A percentile compares a stretch with the other conserved stretches of the same genome.
Conservation (phyloP, 2,113 vertebrate genomes). For the Ginglymostoma cirratum region DNA sequence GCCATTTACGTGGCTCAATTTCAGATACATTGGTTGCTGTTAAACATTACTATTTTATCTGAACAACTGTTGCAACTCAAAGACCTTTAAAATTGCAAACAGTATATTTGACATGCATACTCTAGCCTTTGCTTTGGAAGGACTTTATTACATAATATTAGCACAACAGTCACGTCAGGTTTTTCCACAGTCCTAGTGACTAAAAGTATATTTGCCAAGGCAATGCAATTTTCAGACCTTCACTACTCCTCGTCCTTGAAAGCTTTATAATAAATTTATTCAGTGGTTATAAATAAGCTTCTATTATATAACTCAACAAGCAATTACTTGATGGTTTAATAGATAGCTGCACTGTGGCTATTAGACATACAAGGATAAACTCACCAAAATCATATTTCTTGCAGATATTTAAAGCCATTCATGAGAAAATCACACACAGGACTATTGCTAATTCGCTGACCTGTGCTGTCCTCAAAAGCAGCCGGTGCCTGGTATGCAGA, state of each 20-base stretch:
- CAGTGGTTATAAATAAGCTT: background rate
- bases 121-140: background rate
- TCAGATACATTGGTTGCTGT: background rate
- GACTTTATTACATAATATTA: background rate
- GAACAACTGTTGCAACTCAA: slow-evolving; percentile 11
- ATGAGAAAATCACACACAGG: background rate
- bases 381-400: background rate
- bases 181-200: background rate
- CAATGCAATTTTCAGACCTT: background rate
- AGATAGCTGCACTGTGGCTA: background rate
- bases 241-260: background rate
- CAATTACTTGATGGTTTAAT: background rate
- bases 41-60: slow-evolving; percentile 7
- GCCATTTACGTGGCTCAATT: background rate
- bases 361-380: background rate
- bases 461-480: too few species aligned
- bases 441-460: too few species aligned
- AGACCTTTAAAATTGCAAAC: background rate
- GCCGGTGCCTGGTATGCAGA: too few species aligned
- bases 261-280: too few species aligned
- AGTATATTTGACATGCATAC: background rate
- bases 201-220: background rate
- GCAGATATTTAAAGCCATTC: background rate
- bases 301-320: background rate
- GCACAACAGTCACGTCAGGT: background rate